Evolutionary conservation across 2,113 vertebrate species (phyloP).

Genomic region (Thoracochromis brauschi): DNA sequence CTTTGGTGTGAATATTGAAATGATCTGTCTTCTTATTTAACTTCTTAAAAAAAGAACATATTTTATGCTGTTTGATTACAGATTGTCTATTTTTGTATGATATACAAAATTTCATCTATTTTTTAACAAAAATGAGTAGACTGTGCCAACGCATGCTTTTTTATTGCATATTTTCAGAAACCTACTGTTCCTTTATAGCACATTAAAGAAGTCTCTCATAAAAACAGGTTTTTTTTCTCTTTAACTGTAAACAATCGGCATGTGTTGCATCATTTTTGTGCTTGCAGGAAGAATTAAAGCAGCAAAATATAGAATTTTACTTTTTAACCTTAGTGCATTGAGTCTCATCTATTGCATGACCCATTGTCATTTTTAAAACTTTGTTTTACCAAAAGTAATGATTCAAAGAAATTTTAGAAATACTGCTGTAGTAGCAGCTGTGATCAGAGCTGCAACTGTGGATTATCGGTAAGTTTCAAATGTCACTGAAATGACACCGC

Average conservation of each 20-base stretch:
- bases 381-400: background rate
- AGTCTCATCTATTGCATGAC: background rate
- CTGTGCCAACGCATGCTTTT: background rate
- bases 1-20: conserved; percentile 55
- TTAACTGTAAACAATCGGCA: background rate
- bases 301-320: background rate
- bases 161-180: background rate
- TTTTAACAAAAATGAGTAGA: conserved; percentile 25
- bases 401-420: background rate
- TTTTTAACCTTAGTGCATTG: background rate
- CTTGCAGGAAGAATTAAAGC: background rate
- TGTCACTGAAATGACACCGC: background rate
- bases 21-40: conserved; percentile 61
- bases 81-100: conserved; percentile 76
- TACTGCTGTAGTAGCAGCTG: background rate
- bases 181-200: background rate
- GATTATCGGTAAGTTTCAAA: background rate
- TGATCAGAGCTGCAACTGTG: background rate
- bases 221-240: rapidly evolving
- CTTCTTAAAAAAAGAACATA: conserved; percentile 26
- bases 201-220: conserved; percentile 32
- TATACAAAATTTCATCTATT: conserved; percentile 29
- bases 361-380: background rate
- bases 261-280: background rate
- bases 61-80: conserved; percentile 42